Conservation (phyloP, 2,797 vertebrate species). For the Mallotus villosus region DNA sequence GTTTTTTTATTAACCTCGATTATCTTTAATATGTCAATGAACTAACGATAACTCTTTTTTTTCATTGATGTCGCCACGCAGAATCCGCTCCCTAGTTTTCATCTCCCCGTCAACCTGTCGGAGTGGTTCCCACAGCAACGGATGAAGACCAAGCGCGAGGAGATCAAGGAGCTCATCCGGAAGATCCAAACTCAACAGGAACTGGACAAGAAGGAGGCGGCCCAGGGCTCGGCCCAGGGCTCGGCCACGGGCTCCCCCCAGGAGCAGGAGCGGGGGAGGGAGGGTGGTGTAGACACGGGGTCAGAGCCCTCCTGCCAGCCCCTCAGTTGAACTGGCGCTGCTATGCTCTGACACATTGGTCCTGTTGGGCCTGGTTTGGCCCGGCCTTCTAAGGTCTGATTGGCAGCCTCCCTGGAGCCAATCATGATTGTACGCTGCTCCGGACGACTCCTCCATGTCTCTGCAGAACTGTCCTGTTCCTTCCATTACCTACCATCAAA, state of each 20-base stretch:
- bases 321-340: conserved; percentile 71
- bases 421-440: conserved; percentile 73
- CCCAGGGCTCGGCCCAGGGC: conserved; percentile 58
- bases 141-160: conserved; percentile 96
- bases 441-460: conserved; percentile 47
- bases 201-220: conserved; percentile 75
- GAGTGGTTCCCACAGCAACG: conserved; percentile 94
- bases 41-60: no score
- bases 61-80: conserved; percentile 44
- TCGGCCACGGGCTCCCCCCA: conserved; percentile 48
- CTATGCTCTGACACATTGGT: conserved; percentile 38
- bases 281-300: conserved; percentile 68
- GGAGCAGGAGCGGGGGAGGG: conserved; percentile 75
- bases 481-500: conserved; percentile 37
- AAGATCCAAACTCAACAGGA: conserved; percentile 85
- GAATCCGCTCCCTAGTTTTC: conserved; percentile 91
- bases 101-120: conserved; percentile 88
- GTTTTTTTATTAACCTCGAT: not conserved
- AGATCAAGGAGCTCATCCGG: conserved; percentile 90
- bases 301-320: conserved; percentile 65
- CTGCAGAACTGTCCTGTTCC: conserved; percentile 74
- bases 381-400: conserved; percentile 44
- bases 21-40: no score
- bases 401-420: conserved; percentile 52
- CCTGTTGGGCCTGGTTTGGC: conserved; percentile 37